Conservation (phyloP, 2,113 vertebrate species). For the Pluvianellus socialis region DNA sequence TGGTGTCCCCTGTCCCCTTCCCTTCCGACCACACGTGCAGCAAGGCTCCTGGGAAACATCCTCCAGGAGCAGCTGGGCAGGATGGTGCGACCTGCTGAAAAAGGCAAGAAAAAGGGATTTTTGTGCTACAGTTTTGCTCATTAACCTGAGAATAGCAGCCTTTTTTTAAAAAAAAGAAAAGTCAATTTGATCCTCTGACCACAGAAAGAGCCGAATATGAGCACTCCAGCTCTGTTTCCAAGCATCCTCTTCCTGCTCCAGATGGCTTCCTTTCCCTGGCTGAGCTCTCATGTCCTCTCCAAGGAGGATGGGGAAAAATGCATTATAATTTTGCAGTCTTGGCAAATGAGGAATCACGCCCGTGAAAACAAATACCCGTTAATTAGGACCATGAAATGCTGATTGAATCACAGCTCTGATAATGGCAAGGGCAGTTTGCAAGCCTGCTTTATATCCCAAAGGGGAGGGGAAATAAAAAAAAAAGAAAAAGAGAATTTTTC, state of each 20-base stretch:
- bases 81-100: not conserved
- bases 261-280: conserved; percentile 51
- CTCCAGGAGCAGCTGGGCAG: not conserved
- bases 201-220: not conserved
- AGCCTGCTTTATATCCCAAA: not conserved
- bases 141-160: not conserved
- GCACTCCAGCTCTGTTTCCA: not conserved
- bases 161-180: not conserved
- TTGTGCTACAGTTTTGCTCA: not conserved
- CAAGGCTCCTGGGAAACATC: not conserved
- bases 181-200: not conserved
- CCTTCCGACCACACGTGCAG: accelerated
- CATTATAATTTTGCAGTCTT: conserved; percentile 1
- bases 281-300: conserved; percentile 17
- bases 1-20: not conserved
- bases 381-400: conserved; percentile 1
- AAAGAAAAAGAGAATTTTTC: not conserved
- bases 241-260: conserved; percentile 71
- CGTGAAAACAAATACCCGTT: not conserved
- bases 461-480: not conserved
- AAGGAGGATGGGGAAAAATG: not conserved
- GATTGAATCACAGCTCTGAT: not conserved
- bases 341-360: conserved; percentile 29
- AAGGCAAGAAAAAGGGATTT: not conserved
- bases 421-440: not conserved